phyloP scores from a whole-genome alignment of 1,140 invertebrate species.

The Paraescarpia echinospica region DNA sequence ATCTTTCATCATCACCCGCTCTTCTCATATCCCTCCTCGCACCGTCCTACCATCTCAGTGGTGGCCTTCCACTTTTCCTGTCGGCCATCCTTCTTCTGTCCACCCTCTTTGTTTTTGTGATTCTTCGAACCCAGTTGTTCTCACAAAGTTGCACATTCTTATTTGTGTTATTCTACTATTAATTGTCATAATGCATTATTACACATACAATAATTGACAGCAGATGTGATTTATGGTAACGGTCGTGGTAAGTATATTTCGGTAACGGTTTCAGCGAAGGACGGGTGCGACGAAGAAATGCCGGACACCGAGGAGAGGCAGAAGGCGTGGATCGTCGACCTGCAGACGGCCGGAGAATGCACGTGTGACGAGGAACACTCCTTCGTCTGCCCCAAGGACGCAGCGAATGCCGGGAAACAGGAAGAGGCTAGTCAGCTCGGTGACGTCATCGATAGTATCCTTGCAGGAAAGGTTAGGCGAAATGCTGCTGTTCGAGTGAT shows the following conservation, averaged over 20 bases:
- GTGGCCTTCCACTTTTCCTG: no score
- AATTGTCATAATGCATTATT: no score
- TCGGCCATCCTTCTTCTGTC: no score
- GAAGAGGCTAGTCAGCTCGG: background rate
- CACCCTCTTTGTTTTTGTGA: no score
- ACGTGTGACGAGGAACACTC: conserved; percentile 99
- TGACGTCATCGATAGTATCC: conserved; percentile 19
- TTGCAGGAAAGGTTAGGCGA: background rate
- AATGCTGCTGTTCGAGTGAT: background rate
- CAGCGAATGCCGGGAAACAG: background rate
- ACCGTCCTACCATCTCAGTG: no score
- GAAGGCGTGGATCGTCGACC: conserved; percentile 70
- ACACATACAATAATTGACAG: no score
- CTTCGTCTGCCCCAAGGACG: conserved; percentile 78
- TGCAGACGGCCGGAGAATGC: conserved; percentile 87
- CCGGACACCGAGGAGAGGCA: conserved; percentile 96
- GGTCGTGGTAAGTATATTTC: background rate
- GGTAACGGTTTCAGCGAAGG: conserved; percentile 62
- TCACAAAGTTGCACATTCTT: no score
- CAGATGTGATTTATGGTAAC: no score
- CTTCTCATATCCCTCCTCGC: no score
- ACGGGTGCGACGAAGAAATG: conserved; percentile 89
- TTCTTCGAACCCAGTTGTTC: no score
- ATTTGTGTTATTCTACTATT: no score
- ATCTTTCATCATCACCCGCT: no score